These are phyloP conservation scores for Bufotes viridis DNA, from an alignment of 2,797 vertebrate species.

Conservation along the genomic window DNA sequence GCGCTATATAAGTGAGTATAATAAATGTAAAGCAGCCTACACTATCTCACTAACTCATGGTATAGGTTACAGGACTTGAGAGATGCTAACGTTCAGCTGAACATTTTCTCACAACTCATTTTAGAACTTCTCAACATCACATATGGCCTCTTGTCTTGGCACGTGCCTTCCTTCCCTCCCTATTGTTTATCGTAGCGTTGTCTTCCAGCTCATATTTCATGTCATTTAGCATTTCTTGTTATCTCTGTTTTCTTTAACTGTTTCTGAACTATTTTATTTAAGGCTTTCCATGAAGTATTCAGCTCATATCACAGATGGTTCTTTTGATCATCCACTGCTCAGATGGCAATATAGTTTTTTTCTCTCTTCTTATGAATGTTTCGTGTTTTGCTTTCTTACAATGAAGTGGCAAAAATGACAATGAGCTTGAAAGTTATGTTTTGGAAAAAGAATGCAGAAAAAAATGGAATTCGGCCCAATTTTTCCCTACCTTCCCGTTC, in stretches of 20 bases:
- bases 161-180: neutral
- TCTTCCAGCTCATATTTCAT: neutral
- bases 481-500: slow-evolving; percentile 10
- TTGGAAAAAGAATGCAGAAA: slow-evolving; percentile 2
- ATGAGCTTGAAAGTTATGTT: neutral
- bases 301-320: neutral
- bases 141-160: neutral
- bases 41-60: neutral
- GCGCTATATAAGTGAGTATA: too few relatives aligned
- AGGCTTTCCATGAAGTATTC: neutral
- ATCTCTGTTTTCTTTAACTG: neutral
- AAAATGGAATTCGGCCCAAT: neutral
- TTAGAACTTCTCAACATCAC: neutral
- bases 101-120: neutral
- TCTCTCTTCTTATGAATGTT: neutral
- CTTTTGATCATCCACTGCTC: neutral
- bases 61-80: neutral
- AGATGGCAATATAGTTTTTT: neutral
- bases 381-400: neutral
- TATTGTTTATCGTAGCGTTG: neutral
- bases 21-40: too few relatives aligned
- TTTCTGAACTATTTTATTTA: neutral
- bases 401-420: slow-evolving; percentile 8
- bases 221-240: neutral
- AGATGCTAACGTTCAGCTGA: neutral